Base-by-base conservation (phyloP, 2,113 vertebrate genomes). In the Craseonycteris thonglongyai region DNA sequence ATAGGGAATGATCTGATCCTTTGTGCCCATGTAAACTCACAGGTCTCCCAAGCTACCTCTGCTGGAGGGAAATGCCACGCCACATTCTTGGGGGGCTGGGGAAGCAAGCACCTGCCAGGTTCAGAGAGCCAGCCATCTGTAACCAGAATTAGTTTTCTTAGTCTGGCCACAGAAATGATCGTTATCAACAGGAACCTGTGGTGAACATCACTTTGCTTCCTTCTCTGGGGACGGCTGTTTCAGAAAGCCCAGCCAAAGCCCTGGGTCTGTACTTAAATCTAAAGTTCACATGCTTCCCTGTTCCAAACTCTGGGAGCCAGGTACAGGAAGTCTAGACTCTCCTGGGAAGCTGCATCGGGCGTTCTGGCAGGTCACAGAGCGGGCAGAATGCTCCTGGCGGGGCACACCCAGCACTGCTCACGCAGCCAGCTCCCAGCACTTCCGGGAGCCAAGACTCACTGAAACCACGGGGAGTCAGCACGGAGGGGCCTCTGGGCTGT, bases 141-240 rank as follows among this genome's bases (percentile, higher is more conserved):
- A 28, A 3, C n/a, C 28, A 0, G 30, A 14, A 28, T 24, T 40
- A 8, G 5, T 33, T 92, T 47, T 74, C 71, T 30, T 30, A 42
- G 40, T 85, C 87, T 69, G 42, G 56, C 90, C 18, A 2, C 63
- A 92, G 84, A 88, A 69, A 59, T 0, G 15, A 89, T 21, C 16
- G 14, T 19, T 71, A 65, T 89, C 95, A 74, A 68, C 66, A 94
- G 81, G 93, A 96, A 88, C 65, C 66, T 63, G 93, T 75, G 65
- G 40, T 28, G 42, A 63, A 78, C 54, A n/a, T 42, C 0, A 4
- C 38, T 78, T 11, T 68, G 68, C 82, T 91, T 94, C 80, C 76
- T 78, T 51, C 71, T 90, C 91, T 66, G 92, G 81, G 30, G 47
- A 75, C 14, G 33, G 71, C 40, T 35, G 58, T 30, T 51, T 47